Evolutionary conservation across 2,888 invertebrate genomes (phyloP), one percentile per base, ranked within the genome.

Genomic region (Oxystoma pomonae): DNA sequence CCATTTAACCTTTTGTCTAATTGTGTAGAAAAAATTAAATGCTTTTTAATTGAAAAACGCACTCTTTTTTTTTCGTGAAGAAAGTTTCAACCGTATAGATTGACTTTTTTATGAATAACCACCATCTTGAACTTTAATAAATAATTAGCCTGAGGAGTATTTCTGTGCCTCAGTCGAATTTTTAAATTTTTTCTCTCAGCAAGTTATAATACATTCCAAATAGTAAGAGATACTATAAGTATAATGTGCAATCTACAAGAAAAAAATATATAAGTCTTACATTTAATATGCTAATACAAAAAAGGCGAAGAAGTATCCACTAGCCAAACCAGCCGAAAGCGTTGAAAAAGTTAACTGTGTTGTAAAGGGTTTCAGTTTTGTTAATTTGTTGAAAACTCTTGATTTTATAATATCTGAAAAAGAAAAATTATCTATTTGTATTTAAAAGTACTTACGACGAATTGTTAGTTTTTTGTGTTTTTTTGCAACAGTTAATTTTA

Each of bases 171-270:
- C 35, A 35, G 16, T 35, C 57, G 20, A 18, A 7, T 57, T 20
- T 18, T 16, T 53, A 53, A 53, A 53, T 17, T 53, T 53, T 16
- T 53, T 53, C 19, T 53, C 19, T 9, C 3, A 3, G 12, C 3
- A 35, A 35, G 53, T 53, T 53, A 17, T 53, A 16, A 53, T 9
- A 53, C 53, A 35, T 35, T 53, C 53, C 3, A 50, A 58, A 17
- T 70, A 70, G n/a, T n/a, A n/a, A n/a, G 35, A 35, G 35, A 12
- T 35, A 35, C 35, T 35, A 35, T 35, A 35, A 7, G 35, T 35
- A 69, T 70, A 72, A 72, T 73, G 76, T 76, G 76, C 76, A 76
- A 72, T 72, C 76, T 76, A 76, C 74, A 72, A 70, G 73, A 74
- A 75, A 72, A 73, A 74, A 64, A 61, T 66, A 61, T 61, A 55